Evolutionary conservation across 37 sponge, comb jelly and placozoan species (phyloP).

Genomic region (Axinella damicornis): DNA sequence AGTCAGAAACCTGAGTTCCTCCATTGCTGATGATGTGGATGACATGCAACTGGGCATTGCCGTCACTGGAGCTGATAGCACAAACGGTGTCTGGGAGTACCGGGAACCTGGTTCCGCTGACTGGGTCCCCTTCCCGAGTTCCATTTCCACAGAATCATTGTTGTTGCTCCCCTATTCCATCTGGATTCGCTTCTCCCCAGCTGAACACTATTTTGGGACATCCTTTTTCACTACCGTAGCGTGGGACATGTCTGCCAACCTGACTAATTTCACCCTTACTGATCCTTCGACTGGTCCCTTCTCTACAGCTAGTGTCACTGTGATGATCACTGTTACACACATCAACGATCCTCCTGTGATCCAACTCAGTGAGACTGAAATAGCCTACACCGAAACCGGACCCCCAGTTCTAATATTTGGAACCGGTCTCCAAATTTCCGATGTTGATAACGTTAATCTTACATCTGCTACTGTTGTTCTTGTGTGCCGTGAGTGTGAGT

Average conservation of each 20-base stretch:
- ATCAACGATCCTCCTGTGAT: constrained; percentile 62
- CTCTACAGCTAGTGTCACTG: constrained; percentile 1
- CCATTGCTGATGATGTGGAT: constrained; percentile 37
- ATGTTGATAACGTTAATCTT: constrained; percentile 43
- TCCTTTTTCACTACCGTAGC: constrained; percentile 13
- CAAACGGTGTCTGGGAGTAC: constrained; percentile 64
- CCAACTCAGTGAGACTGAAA: background rate
- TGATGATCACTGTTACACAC: constrained; percentile 16
- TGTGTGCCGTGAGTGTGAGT: constrained; percentile 19
- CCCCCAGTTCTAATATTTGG: constrained; percentile 31
- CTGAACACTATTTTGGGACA: constrained; percentile 32
- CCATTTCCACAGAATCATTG: constrained; percentile 1
- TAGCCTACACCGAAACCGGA: constrained; percentile 41
- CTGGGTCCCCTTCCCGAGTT: constrained; percentile 36
- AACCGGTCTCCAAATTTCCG: constrained; percentile 20
- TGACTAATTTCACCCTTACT: background rate
- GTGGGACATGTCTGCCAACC: constrained; percentile 50
- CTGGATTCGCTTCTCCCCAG: constrained; percentile 42
- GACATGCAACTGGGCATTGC: constrained; percentile 34
- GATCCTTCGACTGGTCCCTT: constrained; percentile 55
- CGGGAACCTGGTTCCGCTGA: background rate
- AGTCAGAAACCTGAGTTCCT: constrained; percentile 1
- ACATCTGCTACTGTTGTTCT: constrained; percentile 22
- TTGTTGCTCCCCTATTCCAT: background rate
- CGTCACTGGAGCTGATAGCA: background rate